Percentiles rank a stretch among this genome's conserved stretches.
These are phyloP conservation scores for Naso thynnoides DNA, from an alignment of 2,797 vertebrate species.

Conservation along the genomic window DNA sequence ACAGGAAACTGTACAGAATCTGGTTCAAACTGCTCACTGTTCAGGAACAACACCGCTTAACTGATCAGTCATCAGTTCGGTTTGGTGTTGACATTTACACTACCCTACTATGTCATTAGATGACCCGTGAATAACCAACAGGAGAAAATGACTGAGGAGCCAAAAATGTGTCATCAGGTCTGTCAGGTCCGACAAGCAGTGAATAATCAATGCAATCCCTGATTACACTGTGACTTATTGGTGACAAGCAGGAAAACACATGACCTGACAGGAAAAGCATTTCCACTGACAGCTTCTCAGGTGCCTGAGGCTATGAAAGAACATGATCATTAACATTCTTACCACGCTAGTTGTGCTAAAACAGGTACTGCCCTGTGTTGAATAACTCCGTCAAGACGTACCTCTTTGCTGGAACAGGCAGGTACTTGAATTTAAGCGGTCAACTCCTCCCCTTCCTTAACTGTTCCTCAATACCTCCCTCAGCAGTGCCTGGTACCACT, in stretches of 20 bases:
- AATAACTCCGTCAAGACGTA: neutral
- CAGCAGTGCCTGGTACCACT: neutral
- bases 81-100: conserved; percentile 1
- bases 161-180: conserved; percentile 59
- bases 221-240: conserved; percentile 43
- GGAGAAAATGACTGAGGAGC: conserved; percentile 28
- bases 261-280: conserved; percentile 34
- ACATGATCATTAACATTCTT: conserved; percentile 65
- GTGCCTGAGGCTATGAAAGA: conserved; percentile 27
- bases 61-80: conserved; percentile 12
- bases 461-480: conserved; percentile 1
- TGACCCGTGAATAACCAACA: conserved; percentile 54
- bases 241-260: conserved; percentile 57
- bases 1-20: conserved; percentile 49
- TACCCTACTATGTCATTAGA: conserved; percentile 37
- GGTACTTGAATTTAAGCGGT: conserved; percentile 44
- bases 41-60: neutral
- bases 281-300: conserved; percentile 35
- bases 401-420: conserved; percentile 14
- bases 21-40: neutral
- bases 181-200: conserved; percentile 18
- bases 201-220: conserved; percentile 63
- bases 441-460: conserved; percentile 13
- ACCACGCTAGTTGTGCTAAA: conserved; percentile 44
- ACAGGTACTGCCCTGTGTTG: conserved; percentile 20